Base-by-base conservation (phyloP, 53 echinoderm and acorn worm species). In the Echinometra lucunter region DNA sequence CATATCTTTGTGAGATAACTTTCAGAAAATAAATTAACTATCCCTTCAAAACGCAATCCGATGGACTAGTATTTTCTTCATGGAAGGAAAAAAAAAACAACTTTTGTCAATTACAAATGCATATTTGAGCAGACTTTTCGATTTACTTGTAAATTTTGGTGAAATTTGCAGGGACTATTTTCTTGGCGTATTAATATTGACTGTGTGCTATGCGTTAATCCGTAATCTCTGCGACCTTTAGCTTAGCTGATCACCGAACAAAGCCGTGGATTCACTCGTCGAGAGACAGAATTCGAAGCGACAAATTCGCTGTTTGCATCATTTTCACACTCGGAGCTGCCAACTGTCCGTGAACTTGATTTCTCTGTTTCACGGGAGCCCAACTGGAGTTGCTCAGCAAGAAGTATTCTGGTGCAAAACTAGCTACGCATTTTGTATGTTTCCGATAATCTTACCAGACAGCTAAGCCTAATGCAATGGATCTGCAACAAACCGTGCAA, bases 241-340 rank as follows among this genome's bases (percentile, higher is more conserved):
- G 96, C 96, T 96, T 89, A 96, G 96, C 96, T 95, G 95, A 96
- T 95, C 96, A 95, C 94, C 94, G 96, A 95, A 96, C 96, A 96
- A 96, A 96, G 96, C 96, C 96, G 95, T 70, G 90, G 94, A 94
- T 83, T 94, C 85, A 63, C 94, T 93, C 28, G 63, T 11, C 94
- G 91, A 95, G 95, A 95, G 93, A 81, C 85, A 57, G 90, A 95
- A 96, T 93, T 95, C 58, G 90, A 90, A 95, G 93, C 91, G n/a
- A 69, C 66, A 94, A 94, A 91, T 69, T 94, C 56, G 40, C 95
- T 38, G 82, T 82, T 90, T 89, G 91, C 45, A n/a, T 80, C 90
- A 45, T 95, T 96, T 96, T 83, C 83, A 45, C 23, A 37, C 66
- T 16, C 21, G 47, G 58, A 83, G 85, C 66, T 37, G 94, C 44